A percentile compares a stretch with the other conserved stretches of the same genome.
Conservation (phyloP, 2,113 vertebrate genomes). For the Chionomys nivalis region DNA sequence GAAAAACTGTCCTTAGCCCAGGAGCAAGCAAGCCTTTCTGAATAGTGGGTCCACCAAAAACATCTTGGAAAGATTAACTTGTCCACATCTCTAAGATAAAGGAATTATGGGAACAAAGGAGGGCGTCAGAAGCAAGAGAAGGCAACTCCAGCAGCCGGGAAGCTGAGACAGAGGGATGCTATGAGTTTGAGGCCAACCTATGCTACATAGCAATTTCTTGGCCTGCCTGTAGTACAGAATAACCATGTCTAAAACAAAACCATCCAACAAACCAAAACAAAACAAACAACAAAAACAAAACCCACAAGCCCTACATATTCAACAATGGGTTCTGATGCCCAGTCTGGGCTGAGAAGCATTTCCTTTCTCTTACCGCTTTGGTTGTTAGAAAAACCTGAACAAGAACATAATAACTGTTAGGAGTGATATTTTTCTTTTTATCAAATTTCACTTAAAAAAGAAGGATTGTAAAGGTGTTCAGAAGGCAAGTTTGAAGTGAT, state of each 20-base stretch:
- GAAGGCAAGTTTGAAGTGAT: slow-evolving; percentile 52
- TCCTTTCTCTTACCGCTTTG: neutral
- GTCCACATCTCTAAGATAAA: neutral
- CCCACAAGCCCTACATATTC: neutral
- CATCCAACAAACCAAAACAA: neutral
- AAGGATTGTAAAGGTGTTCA: slow-evolving; percentile 20
- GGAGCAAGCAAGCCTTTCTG: neutral
- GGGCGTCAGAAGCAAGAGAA: neutral
- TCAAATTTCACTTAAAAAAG: slow-evolving; percentile 39
- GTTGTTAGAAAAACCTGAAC: neutral
- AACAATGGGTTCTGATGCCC: neutral
- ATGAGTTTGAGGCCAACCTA: neutral
- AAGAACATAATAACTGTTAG: slow-evolving; percentile 18
- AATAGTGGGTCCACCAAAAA: neutral
- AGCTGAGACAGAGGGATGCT: neutral
- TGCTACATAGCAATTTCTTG: neutral
- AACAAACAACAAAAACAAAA: neutral
- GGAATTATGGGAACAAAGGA: neutral
- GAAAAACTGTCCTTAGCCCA: neutral
- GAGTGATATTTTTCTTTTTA: slow-evolving; percentile 19
- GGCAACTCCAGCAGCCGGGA: too few relatives aligned
- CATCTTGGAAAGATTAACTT: neutral
- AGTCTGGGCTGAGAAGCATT: neutral
- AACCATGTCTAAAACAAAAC: neutral
- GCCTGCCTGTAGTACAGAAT: neutral